Percentiles rank a stretch among this genome's conserved stretches.
phyloP scores from a whole-genome alignment of 2,113 vertebrate species.

The Gila orcuttii region DNA sequence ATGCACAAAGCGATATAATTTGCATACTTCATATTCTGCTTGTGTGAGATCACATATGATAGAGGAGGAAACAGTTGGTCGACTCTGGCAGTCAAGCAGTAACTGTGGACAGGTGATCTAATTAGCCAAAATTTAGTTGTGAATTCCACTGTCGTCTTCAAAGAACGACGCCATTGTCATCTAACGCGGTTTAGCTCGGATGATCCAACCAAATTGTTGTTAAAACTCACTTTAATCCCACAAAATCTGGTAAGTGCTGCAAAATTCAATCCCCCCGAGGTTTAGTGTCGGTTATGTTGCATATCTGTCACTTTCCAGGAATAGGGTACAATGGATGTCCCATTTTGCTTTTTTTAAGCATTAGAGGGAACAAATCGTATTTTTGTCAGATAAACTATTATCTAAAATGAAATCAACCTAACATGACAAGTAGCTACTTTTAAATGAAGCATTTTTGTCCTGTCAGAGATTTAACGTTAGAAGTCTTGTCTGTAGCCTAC shows the following conservation, averaged over 20 bases:
- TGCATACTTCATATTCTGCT: background rate
- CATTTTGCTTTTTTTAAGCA: background rate
- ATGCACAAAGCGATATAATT: background rate
- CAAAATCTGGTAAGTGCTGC: conserved; percentile 13
- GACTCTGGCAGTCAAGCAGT: background rate
- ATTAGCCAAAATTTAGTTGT: background rate
- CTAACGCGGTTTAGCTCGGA: background rate
- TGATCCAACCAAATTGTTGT: background rate
- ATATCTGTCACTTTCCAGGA: background rate
- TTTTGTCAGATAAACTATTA: conserved; percentile 10
- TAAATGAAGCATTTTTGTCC: background rate
- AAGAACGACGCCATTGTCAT: background rate
- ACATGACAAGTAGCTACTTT: background rate
- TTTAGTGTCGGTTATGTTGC: background rate
- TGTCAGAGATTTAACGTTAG: background rate
- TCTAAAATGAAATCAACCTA: background rate
- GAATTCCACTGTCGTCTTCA: background rate
- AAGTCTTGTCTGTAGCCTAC: background rate
- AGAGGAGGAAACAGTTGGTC: background rate
- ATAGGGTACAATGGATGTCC: background rate
- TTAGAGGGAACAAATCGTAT: background rate
- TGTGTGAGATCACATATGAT: background rate
- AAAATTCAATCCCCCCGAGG: background rate
- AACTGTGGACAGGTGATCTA: conserved; percentile 3
- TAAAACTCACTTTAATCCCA: conserved; percentile 10